A percentile compares a stretch with the other conserved stretches of the same genome.
Conservation (phyloP, 2,113 vertebrate species). For the Bubo bubo region DNA sequence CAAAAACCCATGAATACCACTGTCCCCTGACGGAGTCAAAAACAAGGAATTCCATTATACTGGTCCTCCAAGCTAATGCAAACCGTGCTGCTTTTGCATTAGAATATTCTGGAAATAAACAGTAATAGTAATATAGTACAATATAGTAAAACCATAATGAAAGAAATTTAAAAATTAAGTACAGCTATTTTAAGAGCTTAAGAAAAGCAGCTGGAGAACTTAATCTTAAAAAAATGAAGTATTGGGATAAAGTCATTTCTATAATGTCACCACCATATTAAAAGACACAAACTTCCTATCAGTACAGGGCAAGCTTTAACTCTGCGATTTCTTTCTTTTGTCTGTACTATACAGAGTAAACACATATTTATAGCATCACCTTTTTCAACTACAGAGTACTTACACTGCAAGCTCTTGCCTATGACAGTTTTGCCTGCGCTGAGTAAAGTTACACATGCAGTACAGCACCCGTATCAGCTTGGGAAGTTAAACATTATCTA, state of each 20-base stretch:
- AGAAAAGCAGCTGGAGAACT: neutral
- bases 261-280: neutral
- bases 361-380: neutral
- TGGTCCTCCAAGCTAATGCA: neutral
- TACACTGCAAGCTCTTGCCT: neutral
- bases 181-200: neutral
- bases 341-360: neutral
- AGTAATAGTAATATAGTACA: neutral
- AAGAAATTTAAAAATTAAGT: neutral
- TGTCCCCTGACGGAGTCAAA: neutral
- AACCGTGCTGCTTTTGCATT: neutral
- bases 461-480: fast-evolving
- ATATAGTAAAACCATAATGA: neutral
- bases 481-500: neutral
- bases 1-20: neutral
- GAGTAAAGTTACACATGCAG: too few species aligned
- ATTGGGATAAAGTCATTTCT: neutral
- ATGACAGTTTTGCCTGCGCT: too few species aligned
- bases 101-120: neutral
- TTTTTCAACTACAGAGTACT: neutral
- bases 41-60: neutral
- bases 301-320: neutral
- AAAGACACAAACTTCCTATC: neutral
- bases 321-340: neutral
- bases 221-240: neutral